These are phyloP conservation scores for Drymonia ruficornis DNA, from an alignment of 2,888 invertebrate species.

Conservation along the genomic window DNA sequence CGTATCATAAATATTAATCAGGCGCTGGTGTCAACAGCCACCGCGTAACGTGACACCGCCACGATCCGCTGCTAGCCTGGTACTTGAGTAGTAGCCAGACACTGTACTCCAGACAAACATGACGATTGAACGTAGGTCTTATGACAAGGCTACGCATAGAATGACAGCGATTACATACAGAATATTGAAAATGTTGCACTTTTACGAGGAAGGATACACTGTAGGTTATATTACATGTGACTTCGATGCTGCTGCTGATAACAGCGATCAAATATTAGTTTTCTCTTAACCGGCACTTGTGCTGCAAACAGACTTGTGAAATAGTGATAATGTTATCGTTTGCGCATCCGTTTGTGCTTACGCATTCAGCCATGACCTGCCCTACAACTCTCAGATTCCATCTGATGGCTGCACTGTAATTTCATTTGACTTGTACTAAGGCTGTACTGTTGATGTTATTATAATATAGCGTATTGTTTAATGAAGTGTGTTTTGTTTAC, in stretches of 20 bases:
- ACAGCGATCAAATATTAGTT: constrained; percentile 43
- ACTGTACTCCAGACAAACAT: constrained; percentile 53
- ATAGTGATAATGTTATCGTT: constrained; percentile 72
- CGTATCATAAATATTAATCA: constrained; percentile 85
- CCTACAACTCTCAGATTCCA: constrained; percentile 69
- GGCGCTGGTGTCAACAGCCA: constrained; percentile 85
- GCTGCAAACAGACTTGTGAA: constrained; percentile 48
- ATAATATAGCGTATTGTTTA: background rate
- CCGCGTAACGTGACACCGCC: constrained; percentile 83
- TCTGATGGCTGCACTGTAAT: constrained; percentile 62
- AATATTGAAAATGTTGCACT: constrained; percentile 9
- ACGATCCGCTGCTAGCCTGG: constrained; percentile 78
- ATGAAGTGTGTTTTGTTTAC: background rate
- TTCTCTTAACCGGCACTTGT: constrained; percentile 39
- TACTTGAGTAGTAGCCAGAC: constrained; percentile 68
- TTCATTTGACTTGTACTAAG: constrained; percentile 11
- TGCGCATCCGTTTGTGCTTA: constrained; percentile 77
- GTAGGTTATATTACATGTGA: constrained; percentile 8
- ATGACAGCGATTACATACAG: constrained; percentile 15
- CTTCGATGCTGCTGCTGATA: constrained; percentile 24
- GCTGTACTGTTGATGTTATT: background rate
- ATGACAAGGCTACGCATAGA: constrained; percentile 33
- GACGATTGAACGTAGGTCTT: constrained; percentile 40
- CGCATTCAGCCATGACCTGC: constrained; percentile 81
- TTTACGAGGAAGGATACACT: constrained; percentile 4